Evolutionary conservation across 2,113 vertebrate species (phyloP).

Genomic region (Oncorhynchus gorbuscha): DNA sequence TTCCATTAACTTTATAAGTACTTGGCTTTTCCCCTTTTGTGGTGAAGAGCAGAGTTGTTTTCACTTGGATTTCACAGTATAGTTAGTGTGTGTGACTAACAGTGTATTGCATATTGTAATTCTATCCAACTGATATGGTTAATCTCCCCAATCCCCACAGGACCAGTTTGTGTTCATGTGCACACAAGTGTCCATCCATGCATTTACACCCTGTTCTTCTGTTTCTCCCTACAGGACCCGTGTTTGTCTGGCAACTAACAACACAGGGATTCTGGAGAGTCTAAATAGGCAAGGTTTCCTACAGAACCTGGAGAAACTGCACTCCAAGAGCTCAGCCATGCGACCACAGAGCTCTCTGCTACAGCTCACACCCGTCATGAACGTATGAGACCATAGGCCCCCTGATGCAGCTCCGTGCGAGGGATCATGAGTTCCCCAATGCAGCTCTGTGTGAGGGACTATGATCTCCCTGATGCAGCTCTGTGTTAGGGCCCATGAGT

Average conservation of each 20-base stretch:
- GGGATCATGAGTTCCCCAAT: not conserved
- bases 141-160: not conserved
- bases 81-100: constrained; percentile 26
- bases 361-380: constrained; percentile 82
- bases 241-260: constrained; percentile 78
- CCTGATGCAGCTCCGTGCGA: not conserved
- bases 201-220: not conserved
- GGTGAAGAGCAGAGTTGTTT: constrained; percentile 33
- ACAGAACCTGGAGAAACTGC: constrained; percentile 77
- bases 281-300: constrained; percentile 81
- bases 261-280: constrained; percentile 80
- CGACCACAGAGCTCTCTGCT: constrained; percentile 72
- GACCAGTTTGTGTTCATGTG: not conserved
- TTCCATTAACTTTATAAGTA: not conserved
- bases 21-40: constrained; percentile 19
- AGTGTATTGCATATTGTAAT: not conserved
- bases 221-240: constrained; percentile 71
- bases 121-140: too few relatives aligned
- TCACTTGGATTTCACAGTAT: not conserved
- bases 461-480: not conserved
- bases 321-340: constrained; percentile 66
- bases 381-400: constrained; percentile 62
- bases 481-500: not conserved
- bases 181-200: not conserved
- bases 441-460: not conserved